Percentiles rank a stretch among this genome's conserved stretches.
phyloP scores from a whole-genome alignment of 2,888 invertebrate genomes.

The Chironomus riparius region DNA sequence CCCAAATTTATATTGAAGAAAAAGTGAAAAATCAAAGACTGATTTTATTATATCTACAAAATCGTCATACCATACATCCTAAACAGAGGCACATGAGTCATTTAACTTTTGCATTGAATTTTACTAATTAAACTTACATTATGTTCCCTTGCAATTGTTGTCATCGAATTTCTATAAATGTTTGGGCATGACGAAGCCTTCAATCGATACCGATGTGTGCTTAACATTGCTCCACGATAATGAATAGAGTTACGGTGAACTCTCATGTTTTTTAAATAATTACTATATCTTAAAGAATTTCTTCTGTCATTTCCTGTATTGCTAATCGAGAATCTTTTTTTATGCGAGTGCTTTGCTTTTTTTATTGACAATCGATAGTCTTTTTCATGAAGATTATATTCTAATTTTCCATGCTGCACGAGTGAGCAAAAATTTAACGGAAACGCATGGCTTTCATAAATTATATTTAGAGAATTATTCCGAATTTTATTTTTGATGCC shows the following conservation, averaged over 20 bases:
- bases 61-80: conserved; percentile 65
- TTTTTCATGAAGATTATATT: not conserved
- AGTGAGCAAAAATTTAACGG: not conserved
- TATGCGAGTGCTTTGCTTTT: not conserved
- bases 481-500: conserved; percentile 34
- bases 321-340: not conserved
- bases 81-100: conserved; percentile 22
- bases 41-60: conserved; percentile 56
- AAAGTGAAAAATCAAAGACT: conserved; percentile 71
- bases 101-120: not conserved
- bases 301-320: conserved; percentile 34
- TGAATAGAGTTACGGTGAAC: conserved; percentile 72
- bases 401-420: not conserved
- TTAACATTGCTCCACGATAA: conserved; percentile 77
- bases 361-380: not conserved
- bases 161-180: conserved; percentile 83
- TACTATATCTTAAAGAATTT: conserved; percentile 45
- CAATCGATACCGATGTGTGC: conserved; percentile 69
- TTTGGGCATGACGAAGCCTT: conserved; percentile 87
- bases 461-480: conserved; percentile 38
- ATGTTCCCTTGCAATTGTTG: conserved; percentile 65
- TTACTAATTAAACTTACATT: conserved; percentile 48
- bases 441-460: conserved; percentile 32
- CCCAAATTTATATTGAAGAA: conserved; percentile 67
- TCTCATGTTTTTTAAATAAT: conserved; percentile 60